phyloP scores from a whole-genome alignment of 2,888 invertebrate species.

The Trachelus tabidus region DNA sequence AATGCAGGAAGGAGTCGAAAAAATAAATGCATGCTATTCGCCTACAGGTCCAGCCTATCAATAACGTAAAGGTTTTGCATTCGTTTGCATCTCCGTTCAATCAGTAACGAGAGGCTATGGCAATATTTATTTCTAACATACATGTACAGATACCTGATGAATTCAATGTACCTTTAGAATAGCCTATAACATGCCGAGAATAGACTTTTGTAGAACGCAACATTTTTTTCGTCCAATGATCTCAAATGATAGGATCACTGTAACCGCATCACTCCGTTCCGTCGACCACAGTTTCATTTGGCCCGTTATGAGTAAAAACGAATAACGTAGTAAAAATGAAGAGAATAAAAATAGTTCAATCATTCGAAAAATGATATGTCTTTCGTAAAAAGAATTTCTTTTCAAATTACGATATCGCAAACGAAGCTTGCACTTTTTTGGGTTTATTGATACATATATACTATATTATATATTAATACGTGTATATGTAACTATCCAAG shows the following conservation, averaged over 20 bases:
- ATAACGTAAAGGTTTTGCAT: not conserved
- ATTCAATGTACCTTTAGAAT: not conserved
- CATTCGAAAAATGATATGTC: not conserved
- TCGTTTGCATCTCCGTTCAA: not conserved
- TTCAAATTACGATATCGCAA: not conserved
- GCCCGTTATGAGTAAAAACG: not conserved
- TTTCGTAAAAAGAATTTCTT: no score
- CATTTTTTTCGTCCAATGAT: not conserved
- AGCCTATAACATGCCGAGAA: not conserved
- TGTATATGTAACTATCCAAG: not conserved
- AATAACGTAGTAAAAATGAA: not conserved
- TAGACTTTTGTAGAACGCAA: not conserved
- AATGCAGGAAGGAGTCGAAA: not conserved
- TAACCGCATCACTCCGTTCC: not conserved
- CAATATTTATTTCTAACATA: not conserved
- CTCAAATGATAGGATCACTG: not conserved
- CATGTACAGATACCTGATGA: not conserved
- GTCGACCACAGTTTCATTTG: not conserved
- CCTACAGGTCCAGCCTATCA: not conserved
- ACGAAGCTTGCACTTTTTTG: not conserved
- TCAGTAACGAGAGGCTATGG: not conserved
- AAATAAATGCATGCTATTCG: not conserved
- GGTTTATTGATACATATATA: not conserved
- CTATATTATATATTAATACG: no score
- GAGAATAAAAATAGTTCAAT: not conserved